Evolutionary conservation across 2,113 vertebrate genomes (phyloP), one percentile per base, ranked within the genome.

Genomic region (Caretta caretta): DNA sequence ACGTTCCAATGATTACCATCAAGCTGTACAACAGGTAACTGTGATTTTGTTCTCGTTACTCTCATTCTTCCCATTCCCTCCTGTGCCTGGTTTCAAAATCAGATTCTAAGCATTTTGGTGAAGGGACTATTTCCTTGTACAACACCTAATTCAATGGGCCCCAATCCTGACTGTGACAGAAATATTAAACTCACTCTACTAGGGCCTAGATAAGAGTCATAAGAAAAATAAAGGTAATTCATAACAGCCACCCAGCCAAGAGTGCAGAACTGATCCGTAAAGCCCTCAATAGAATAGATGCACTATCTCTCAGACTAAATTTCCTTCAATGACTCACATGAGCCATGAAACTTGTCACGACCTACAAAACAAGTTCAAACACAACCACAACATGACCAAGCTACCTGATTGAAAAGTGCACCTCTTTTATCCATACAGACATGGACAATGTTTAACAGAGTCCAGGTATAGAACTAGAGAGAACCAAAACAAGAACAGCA

Each of bases 361-460:
- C 87, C 89, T 93, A 90, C 48, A 94, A 54, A 89, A 97, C 96
- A 92, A 94, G 95, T 92, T 76, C 84, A 17, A 96, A 96, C 93
- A 96, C 62, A 65, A 35, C 35, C 8, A 65, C 62, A 65, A 65
- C 31, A 35, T 0, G 90, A 97, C 92, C 86, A 4, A 22, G 88
- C 80, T 88, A 86, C 83, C 78, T 88, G 27, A 83, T 10, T 75
- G 38, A 38, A 75, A 94, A 65, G 81, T 10, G 0, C 81, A 88
- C 59, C 22, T 79, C 59, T 95, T 50, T 6, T 92, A 69, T 94
- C 76, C 51, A 16, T 92, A 29, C 80, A 76, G 87, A 50, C 95
- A n/a, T 0, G 92, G 89, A 89, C 92, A 2, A 0, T 20, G 10
- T 91, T 22, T 31, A 57, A 48, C 27, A 81, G 1, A 0, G 75